phyloP scores from a whole-genome alignment of 2,888 invertebrate species.

The Phengaris alcon region DNA sequence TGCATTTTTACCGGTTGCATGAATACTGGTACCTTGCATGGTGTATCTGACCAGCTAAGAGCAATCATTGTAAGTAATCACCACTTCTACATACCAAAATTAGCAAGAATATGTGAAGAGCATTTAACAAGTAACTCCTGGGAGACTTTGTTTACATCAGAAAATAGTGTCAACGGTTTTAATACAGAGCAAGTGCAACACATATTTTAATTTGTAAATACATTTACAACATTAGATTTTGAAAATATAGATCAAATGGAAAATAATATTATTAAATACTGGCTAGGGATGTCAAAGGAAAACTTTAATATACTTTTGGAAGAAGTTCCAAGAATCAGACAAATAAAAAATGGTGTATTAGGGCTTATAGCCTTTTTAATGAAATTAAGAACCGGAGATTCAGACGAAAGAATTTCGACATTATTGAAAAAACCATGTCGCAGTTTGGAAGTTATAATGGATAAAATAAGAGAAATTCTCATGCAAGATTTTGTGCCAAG shows the following conservation, averaged over 20 bases:
- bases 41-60: too few relatives aligned
- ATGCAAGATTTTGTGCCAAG: conserved; percentile 14
- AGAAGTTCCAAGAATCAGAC: conserved; percentile 18
- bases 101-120: too few relatives aligned
- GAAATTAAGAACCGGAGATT: conserved; percentile 2
- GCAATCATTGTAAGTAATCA: too few relatives aligned
- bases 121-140: too few relatives aligned
- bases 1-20: too few relatives aligned
- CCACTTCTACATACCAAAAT: too few relatives aligned
- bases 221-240: too few relatives aligned
- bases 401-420: too few relatives aligned
- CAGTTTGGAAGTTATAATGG: conserved; percentile 1
- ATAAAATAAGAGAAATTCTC: not conserved
- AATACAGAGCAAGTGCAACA: not conserved
- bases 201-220: conserved; percentile 27
- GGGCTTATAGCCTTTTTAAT: conserved; percentile 7
- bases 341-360: conserved; percentile 11
- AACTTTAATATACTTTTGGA: conserved; percentile 7
- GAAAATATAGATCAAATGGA: conserved; percentile 31
- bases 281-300: conserved; percentile 28
- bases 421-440: conserved; percentile 9
- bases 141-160: too few relatives aligned
- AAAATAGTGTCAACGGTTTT: not conserved
- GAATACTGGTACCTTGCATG: too few relatives aligned
- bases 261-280: conserved; percentile 20